Base-by-base conservation (phyloP, 2,888 invertebrate genomes). In the Drosophila crucigera region DNA sequence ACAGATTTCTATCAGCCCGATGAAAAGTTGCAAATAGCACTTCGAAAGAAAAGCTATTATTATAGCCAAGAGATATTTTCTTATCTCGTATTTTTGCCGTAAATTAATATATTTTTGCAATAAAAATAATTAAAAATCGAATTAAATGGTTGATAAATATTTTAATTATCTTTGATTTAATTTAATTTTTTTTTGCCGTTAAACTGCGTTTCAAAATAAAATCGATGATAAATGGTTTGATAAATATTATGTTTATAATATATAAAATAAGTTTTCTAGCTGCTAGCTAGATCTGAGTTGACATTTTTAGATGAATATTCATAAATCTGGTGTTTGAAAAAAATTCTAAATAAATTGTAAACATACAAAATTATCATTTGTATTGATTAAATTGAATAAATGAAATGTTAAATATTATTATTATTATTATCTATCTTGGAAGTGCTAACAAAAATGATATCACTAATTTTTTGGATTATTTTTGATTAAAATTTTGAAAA, bases 401-500 rank as follows among this genome's bases (percentile, higher is more conserved):
- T 7, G 22, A 11, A 22, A 25, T 22, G 22, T 47, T 22, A 47
- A 22, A 22, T 47, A 22, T 47, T 22, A 14, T 7, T 47, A 14
- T 14, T 47, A 22, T 22, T 47, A 4, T 47, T 47, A 22, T 14
- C 22, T 47, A 22, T 22, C 7, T 47, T 22, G 22, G 25, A 47
- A 22, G 22, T 16, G 7, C 14, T 22, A 47, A 47, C 7, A 7
- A 47, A 47, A 47, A 4, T 22, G 4, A 7, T 22, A 47, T 1
- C 2, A 41, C 3, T 19, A 28, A 25, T 55, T 39, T 7, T n/a
- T n/a, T 28, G 33, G 25, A 47, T 52, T 53, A 25, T 49, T 58
- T 39, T 41, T 14, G 30, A 59, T 43, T 54, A 47, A 22, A 31
- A 30, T 73, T 49, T n/a, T 7, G 4, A 28, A 58, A 30, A n/a